Conservation (phyloP, 2,888 invertebrate genomes). For the Eristalinus sepulchralis region DNA sequence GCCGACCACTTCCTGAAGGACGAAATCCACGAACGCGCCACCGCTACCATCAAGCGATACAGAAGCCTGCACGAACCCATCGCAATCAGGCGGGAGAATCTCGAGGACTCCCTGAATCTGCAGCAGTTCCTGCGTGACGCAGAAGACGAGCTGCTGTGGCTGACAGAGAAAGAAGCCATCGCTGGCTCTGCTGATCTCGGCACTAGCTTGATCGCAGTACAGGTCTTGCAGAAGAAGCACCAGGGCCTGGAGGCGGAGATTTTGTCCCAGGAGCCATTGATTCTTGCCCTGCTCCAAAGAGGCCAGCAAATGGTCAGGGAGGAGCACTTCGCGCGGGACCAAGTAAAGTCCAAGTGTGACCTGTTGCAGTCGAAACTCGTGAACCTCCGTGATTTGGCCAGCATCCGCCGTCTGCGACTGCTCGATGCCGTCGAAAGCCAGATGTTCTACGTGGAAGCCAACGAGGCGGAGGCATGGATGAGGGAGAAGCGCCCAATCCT, state of each 20-base stretch:
- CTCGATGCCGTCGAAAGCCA: slow-evolving; percentile 92
- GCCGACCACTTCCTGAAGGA: slow-evolving; percentile 94
- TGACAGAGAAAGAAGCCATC: slow-evolving; percentile 88
- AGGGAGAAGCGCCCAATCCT: slow-evolving; percentile 90
- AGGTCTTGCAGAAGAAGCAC: slow-evolving; percentile 96
- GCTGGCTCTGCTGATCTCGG: slow-evolving; percentile 88
- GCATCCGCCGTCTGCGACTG: slow-evolving; percentile 86
- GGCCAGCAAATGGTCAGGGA: slow-evolving; percentile 90
- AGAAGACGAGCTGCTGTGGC: slow-evolving; percentile 95
- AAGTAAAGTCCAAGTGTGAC: slow-evolving; percentile 81
- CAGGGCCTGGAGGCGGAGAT: slow-evolving; percentile 94
- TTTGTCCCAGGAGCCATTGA: slow-evolving; percentile 91
- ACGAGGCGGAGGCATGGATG: slow-evolving; percentile 97
- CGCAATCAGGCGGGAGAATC: slow-evolving; percentile 93
- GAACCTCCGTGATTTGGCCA: slow-evolving; percentile 87
- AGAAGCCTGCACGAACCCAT: slow-evolving; percentile 93
- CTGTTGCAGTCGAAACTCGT: slow-evolving; percentile 86
- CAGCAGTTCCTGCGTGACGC: slow-evolving; percentile 96
- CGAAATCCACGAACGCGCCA: slow-evolving; percentile 89
- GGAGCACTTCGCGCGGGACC: slow-evolving; percentile 91
- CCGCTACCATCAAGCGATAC: slow-evolving; percentile 86
- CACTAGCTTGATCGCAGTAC: slow-evolving; percentile 87
- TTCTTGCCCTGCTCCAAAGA: slow-evolving; percentile 87
- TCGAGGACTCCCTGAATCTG: slow-evolving; percentile 93
- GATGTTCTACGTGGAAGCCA: slow-evolving; percentile 93